Evolutionary conservation across 2,888 invertebrate species (phyloP).

Genomic region (Sinhomidia bicolor): DNA sequence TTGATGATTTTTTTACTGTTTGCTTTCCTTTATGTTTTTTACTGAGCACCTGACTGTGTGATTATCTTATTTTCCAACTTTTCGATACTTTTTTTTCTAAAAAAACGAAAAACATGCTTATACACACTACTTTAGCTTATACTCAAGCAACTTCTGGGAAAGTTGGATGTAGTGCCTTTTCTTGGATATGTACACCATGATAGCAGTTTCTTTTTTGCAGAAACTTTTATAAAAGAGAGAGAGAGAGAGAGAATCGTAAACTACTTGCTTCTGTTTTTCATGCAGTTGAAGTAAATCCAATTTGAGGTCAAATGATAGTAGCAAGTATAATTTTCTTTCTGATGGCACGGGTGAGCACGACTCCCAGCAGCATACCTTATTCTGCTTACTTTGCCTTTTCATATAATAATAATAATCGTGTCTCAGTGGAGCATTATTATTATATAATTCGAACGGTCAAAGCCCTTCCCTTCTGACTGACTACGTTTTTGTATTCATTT

Average conservation of each 20-base stretch:
- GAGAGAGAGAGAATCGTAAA: too few relatives aligned
- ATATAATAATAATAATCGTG: not conserved
- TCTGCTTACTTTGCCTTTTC: not conserved
- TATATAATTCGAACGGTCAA: conserved; percentile 51
- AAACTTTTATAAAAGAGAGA: not conserved
- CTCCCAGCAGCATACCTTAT: conserved; percentile 2
- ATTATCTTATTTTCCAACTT: not conserved
- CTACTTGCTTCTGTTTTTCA: not conserved
- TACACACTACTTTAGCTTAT: too few relatives aligned
- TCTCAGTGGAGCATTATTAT: conserved; percentile 15
- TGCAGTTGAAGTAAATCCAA: conserved; percentile 31
- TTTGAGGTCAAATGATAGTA: conserved; percentile 53
- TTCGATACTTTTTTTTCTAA: not conserved
- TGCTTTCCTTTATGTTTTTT: not conserved
- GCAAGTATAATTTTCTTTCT: conserved; percentile 29
- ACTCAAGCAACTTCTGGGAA: too few relatives aligned
- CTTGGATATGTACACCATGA: not conserved
- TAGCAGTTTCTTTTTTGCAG: not conserved
- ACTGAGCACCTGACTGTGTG: not conserved
- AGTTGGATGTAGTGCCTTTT: not conserved
- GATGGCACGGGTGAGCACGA: conserved; percentile 8
- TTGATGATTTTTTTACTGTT: not conserved
- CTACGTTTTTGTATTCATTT: not conserved
- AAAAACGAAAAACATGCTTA: too few relatives aligned
- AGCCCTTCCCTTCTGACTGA: too few relatives aligned